Base-by-base conservation (phyloP, 2,113 vertebrate species). In the Psophia crepitans region DNA sequence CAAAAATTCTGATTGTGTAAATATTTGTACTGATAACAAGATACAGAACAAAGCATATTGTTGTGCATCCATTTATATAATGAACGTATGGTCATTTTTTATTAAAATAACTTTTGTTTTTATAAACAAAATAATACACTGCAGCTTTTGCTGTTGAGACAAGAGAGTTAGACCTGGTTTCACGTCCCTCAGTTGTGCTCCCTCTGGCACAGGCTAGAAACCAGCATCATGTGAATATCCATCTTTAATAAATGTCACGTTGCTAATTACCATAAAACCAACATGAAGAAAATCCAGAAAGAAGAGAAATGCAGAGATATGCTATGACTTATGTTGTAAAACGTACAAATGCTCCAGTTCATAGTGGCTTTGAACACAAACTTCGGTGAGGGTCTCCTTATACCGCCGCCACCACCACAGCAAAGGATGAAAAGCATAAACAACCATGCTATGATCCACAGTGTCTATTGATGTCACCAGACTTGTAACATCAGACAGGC, bases 171-270 rank as follows among this genome's bases (percentile, higher is more conserved):
- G 43, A 60, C 7, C 10, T 76, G 26, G 15, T 56, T 56, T 46
- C 0, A 2, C 21, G 53, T 43, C 21, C 75, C 1, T 0, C 24
- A 68, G 20, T 3, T 76, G 11, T 43, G 39, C 15, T 60, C 8
- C 20, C 17, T 43, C 21, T 68, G 43, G 46, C 19, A 43, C 3
- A 33, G 32, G 7, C 22, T 7, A 39, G 66, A 79, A 89, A 61
- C 2, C 14, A 78, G 9, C 14, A 32, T 30, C 6, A 27, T 14
- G 21, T 19, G 26, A 76, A 56, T 39, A 76, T n/a, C 49, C 19
- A 27, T 15, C 35, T 17, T 17, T 12, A 58, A 66, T 11, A 39
- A 2, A n/a, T 27, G 6, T 48, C 12, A 68, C 4, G 43, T 24
- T 18, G 41, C 22, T 39, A 32, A 39, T 78, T 19, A n/a, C 17